Evolutionary conservation across 2,888 invertebrate species (phyloP).

Genomic region (Cataglyphis albicans): DNA sequence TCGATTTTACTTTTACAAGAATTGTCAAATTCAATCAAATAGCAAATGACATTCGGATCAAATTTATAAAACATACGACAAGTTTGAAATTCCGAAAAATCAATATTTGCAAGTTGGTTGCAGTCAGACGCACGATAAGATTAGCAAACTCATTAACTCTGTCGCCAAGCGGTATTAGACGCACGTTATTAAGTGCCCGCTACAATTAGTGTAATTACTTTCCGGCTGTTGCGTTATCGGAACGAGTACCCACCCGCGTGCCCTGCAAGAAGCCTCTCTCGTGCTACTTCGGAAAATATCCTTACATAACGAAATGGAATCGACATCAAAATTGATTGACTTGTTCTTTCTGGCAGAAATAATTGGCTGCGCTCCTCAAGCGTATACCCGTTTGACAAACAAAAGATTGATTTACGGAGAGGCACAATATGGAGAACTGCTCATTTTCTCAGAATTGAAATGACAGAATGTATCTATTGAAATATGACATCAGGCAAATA

Average conservation of each 20-base stretch:
- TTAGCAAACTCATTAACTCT: constrained; percentile 71
- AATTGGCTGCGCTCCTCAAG: constrained; percentile 15
- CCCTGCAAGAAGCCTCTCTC: constrained; percentile 17
- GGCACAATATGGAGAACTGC: neutral
- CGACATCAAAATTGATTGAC: constrained; percentile 15
- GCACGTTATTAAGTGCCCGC: constrained; percentile 67
- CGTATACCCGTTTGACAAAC: neutral
- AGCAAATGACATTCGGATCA: no score
- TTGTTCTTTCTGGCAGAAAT: constrained; percentile 20
- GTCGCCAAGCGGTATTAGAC: constrained; percentile 52
- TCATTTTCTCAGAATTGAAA: neutral
- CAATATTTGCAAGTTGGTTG: constrained; percentile 56
- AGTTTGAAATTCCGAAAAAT: constrained; percentile 57
- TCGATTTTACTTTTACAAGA: neutral
- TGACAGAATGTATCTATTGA: neutral
- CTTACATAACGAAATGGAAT: constrained; percentile 31
- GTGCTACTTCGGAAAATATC: neutral
- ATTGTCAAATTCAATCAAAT: neutral
- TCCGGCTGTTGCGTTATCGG: constrained; percentile 67
- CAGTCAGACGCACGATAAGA: constrained; percentile 17
- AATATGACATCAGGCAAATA: neutral
- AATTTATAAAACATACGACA: neutral
- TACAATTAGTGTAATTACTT: constrained; percentile 76
- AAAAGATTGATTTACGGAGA: neutral
- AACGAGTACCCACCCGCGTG: neutral